Evolutionary conservation across 92 coral and sea anemone genomes (phyloP), one percentile per base, ranked within the genome.

Genomic region (Palythoa heliodiscus): DNA sequence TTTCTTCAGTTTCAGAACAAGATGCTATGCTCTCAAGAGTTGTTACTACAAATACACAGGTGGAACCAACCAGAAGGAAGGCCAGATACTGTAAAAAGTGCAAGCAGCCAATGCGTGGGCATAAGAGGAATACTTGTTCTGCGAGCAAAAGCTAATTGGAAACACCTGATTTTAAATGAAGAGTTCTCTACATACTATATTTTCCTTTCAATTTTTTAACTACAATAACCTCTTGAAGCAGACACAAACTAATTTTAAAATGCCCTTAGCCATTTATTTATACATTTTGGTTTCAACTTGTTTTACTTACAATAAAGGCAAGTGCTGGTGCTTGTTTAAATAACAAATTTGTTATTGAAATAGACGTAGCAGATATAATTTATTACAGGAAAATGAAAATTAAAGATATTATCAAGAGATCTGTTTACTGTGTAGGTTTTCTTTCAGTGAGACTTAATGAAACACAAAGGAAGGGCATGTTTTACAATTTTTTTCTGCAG

Each of bases 91-190:
- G 48, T 40, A 70, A 70, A 40, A 70, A 70, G 48, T 70, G 75
- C 75, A 70, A 70, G 75, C 75, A 70, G 40, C 75, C 75, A 70
- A 70, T 70, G 75, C 52, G 48, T 70, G 75, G 75, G 75, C 75
- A 70, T 11, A 70, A 70, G 75, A 70, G 75, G 48, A 70, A 70
- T 40, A 29, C 75, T 70, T 70, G 75, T 37, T 38, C 75, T 70
- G 75, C 75, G 15, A 29, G 75, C 75, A 70, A 50, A 70, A 70
- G 48, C 75, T 35, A 37, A 40, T 3, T 69, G 73, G 16, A 57
- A 57, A 14, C n/a, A 19, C 73, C 73, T 23, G 73, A 69, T 69
- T 69, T 70, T 11, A 40, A 70, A 70, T 70, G 11, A 70, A 37
- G 75, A 70, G 75, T 70, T 2, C 22, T 70, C 75, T 70, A 35